phyloP scores from a whole-genome alignment of 2,888 invertebrate genomes.

The Hybos culiciformis region DNA sequence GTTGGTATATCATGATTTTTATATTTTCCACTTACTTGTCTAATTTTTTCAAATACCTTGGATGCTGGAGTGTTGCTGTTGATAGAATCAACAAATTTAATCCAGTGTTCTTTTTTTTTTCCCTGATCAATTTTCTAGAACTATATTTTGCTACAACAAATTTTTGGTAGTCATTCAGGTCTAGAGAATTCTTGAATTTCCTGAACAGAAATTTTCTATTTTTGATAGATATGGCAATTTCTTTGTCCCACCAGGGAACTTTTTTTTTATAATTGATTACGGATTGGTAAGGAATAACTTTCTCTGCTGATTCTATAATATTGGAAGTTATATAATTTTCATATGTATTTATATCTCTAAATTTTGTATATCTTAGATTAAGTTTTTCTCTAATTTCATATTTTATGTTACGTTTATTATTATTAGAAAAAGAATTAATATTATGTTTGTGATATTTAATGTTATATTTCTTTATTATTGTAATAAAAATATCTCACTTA shows the following conservation, averaged over 20 bases:
- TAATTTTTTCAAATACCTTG: too few relatives aligned
- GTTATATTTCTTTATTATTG: too few relatives aligned
- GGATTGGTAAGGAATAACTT: background rate
- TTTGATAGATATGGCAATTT: background rate
- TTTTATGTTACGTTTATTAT: too few relatives aligned
- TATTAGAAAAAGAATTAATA: too few relatives aligned
- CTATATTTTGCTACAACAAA: background rate
- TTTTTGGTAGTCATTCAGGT: background rate
- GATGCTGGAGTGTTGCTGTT: too few relatives aligned
- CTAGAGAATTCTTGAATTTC: background rate
- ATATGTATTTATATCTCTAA: background rate
- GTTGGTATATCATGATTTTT: too few relatives aligned
- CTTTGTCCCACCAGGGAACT: background rate
- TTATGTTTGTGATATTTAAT: too few relatives aligned
- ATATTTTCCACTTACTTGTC: too few relatives aligned
- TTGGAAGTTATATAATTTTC: background rate
- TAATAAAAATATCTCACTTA: too few relatives aligned
- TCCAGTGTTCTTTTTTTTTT: too few relatives aligned
- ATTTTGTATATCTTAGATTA: background rate
- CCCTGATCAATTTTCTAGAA: background rate
- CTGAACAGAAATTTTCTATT: background rate
- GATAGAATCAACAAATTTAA: too few relatives aligned
- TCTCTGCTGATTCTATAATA: background rate
- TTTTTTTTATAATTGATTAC: background rate
- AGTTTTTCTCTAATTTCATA: background rate